Evolutionary conservation across 2,113 vertebrate genomes (phyloP), one percentile per base, ranked within the genome.

Genomic region (Podilymbus podiceps): DNA sequence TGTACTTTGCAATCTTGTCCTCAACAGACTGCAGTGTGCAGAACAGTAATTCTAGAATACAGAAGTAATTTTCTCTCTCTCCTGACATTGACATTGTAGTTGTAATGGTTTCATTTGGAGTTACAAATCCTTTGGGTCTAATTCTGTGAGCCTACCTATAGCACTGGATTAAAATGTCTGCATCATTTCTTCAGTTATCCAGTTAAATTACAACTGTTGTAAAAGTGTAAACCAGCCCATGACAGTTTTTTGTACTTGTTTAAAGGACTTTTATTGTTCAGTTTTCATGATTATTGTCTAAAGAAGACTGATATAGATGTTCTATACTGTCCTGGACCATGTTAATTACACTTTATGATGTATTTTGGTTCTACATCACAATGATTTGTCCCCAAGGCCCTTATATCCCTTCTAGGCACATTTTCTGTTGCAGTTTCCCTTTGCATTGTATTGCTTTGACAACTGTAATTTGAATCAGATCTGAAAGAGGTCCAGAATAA

Each of bases 401-500:
- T 97, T 98, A 96, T 98, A 98, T 96, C 98, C 98, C 97, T 97
- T 97, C 96, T 98, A 98, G 98, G 98, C 98, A 98, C 98, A 98
- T 97, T 98, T 98, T 98, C 98, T 98, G 98, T 98, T 99, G 98
- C 98, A 98, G 98, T 98, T 98, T 98, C 98, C 98, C 98, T 98
- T 98, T 98, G 97, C 98, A 98, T 99, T 99, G 98, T 99, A 98
- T 99, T 98, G 98, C 99, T 99, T 99, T 99, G 99, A 99, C 98
- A 99, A 99, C 99, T 99, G 98, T 99, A 99, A 98, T 99, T 99
- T 98, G 98, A 99, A 98, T 99, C 99, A 98, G 99, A 99, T 99
- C 99, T 98, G 99, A 99, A 98, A 99, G 98, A 99, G 99, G 99
- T 99, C 99, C 99, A 99, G 99, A 99, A 99, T 99, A 99, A 99